These are phyloP conservation scores for Mobula birostris DNA, from an alignment of 2,113 vertebrate species.

Conservation along the genomic window DNA sequence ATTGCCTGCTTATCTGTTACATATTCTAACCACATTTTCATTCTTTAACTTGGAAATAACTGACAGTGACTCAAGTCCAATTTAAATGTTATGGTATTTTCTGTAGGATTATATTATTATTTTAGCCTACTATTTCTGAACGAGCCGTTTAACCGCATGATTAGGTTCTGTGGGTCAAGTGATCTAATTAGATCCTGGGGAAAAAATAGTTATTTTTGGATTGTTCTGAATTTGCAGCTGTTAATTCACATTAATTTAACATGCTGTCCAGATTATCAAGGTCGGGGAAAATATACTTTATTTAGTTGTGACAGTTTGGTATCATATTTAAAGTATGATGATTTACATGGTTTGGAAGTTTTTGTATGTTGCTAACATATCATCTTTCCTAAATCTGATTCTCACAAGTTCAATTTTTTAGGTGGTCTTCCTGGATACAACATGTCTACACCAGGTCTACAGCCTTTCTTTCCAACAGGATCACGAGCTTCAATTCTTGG, in stretches of 20 bases:
- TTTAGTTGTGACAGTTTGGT: neutral
- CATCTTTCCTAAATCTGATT: neutral
- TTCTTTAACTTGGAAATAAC: neutral
- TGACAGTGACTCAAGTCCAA: neutral
- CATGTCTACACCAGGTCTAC: constrained; percentile 76
- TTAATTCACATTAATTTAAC: neutral
- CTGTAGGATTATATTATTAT: neutral
- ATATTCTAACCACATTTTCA: neutral
- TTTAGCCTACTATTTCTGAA: too few species aligned
- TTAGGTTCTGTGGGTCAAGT: neutral
- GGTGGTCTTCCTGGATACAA: constrained; percentile 75
- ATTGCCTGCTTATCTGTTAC: neutral
- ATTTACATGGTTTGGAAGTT: neutral
- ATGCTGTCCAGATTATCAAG: neutral
- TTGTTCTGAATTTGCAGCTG: neutral
- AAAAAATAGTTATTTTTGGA: neutral
- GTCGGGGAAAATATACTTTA: neutral
- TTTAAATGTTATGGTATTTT: neutral
- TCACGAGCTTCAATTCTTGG: constrained; percentile 83
- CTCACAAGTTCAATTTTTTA: constrained; percentile 42
- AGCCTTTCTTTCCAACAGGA: constrained; percentile 84
- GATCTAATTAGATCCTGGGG: neutral
- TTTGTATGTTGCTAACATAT: neutral
- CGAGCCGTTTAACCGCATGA: too few species aligned
- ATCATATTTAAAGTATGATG: neutral